Conservation (phyloP, 2,797 vertebrate genomes). For the Percopsis omiscomaycus region DNA sequence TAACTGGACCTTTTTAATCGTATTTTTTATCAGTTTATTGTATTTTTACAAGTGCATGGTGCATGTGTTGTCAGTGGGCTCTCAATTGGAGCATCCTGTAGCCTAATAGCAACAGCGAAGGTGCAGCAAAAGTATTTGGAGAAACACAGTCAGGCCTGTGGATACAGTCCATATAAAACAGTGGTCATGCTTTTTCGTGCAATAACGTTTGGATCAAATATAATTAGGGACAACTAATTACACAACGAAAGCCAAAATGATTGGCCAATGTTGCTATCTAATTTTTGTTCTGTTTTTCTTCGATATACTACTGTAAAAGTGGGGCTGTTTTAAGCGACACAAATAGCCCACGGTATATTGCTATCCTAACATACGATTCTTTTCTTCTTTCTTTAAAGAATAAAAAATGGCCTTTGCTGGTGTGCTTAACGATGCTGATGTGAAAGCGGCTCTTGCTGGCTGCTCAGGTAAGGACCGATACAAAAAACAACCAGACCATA, state of each 20-base stretch:
- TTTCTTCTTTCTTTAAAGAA: conserved; percentile 36
- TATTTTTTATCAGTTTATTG: neutral
- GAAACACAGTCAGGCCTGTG: conserved; percentile 20
- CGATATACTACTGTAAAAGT: no score
- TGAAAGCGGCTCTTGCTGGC: conserved; percentile 76
- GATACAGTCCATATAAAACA: neutral
- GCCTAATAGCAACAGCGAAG: conserved; percentile 21
- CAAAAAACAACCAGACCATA: no score
- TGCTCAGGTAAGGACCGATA: conserved; percentile 76
- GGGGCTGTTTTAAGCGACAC: no score
- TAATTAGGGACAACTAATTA: no score
- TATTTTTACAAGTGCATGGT: conserved; percentile 7
- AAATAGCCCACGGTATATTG: neutral
- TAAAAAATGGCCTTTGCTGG: conserved; percentile 80
- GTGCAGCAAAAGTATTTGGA: conserved; percentile 13
- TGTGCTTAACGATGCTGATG: conserved; percentile 78
- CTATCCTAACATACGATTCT: neutral
- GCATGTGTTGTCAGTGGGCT: conserved; percentile 24
- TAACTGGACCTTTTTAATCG: neutral
- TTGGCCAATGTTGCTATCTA: no score
- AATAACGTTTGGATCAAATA: no score
- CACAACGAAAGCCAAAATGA: no score
- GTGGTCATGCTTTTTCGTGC: neutral
- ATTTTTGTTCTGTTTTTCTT: no score
- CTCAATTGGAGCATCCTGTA: conserved; percentile 46